Evolutionary conservation across 2,888 invertebrate genomes (phyloP).

Genomic region (Drosophila setosimentum): DNA sequence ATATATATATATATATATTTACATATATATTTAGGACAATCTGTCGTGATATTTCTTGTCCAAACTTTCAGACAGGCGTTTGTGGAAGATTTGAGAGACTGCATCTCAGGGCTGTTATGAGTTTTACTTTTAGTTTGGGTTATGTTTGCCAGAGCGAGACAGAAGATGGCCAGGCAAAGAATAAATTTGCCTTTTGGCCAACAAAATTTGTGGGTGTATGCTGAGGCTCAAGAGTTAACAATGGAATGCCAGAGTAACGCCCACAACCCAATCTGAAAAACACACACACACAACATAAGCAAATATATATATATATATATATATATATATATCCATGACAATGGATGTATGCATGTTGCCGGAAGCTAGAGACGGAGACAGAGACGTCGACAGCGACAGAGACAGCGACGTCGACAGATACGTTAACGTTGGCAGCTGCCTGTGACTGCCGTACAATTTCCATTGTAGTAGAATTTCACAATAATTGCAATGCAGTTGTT

Average conservation of each 20-base stretch:
- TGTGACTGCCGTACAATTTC: conserved; percentile 61
- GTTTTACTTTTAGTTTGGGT: conserved; percentile 6
- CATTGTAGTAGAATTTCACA: conserved; percentile 79
- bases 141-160: conserved; percentile 30
- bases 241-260: conserved; percentile 60
- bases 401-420: conserved; percentile 13
- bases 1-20: neutral
- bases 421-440: conserved; percentile 48
- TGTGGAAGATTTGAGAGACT: conserved; percentile 47
- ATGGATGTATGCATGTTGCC: conserved; percentile 58
- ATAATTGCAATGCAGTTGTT: conserved; percentile 69
- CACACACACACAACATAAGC: conserved; percentile 1
- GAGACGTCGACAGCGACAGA: conserved; percentile 14
- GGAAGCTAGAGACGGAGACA: conserved; percentile 46
- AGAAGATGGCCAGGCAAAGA: conserved; percentile 38
- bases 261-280: conserved; percentile 39
- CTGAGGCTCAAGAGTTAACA: conserved; percentile 66
- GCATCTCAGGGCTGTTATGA: conserved; percentile 26
- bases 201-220: conserved; percentile 52
- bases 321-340: conserved; percentile 32
- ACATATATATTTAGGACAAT: conserved; percentile 11
- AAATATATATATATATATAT: conserved; percentile 20
- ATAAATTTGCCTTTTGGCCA: conserved; percentile 75
- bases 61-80: conserved; percentile 28
- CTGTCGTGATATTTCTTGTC: conserved; percentile 15